Evolutionary conservation across 2,113 vertebrate genomes (phyloP), one percentile per base, ranked within the genome.

Genomic region (Dromaius novaehollandiae): DNA sequence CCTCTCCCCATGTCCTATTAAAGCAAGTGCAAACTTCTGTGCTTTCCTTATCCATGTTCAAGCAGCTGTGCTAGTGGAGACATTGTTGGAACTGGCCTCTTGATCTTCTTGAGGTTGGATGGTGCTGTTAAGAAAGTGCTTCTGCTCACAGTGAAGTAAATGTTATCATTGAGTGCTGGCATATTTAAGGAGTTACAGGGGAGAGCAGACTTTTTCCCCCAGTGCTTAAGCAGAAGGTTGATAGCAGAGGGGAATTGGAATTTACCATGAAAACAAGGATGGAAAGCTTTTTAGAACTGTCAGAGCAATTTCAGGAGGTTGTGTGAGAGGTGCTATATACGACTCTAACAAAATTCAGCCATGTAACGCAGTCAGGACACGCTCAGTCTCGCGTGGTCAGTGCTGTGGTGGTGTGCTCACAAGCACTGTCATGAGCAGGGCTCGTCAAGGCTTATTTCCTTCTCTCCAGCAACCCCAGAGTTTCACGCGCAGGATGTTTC

Each of bases 381-480:
- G 44, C 34, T 13, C 20, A 4, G 19, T 28, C 0, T 0, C 34
- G 15, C 36, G 0, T 79, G 13, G 60, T 75, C 19, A 38, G 32
- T 50, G 53, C n/a, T 66, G 50, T 73, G 58, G 9, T 66, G 55
- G 4, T 66, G 17, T 42, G 5, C 2, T 9, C 8, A 0, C 63
- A 82, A 81, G 3, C 80, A 13, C 24, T 74, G 24, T 66, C 26
- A 10, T 0, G 8, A 68, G 22, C 73, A 48, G 24, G 13, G 14
- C 20, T 88, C 38, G 26, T 80, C 17, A 81, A 36, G 61, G 20
- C 19, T 88, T 78, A 4, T 81, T 82, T 20, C 66, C 34, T 81
- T 58, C 74, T 86, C n/a, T 71, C 50, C 58, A 98, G 98, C 96
- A 75, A 97, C 97, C 24, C 95, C 97, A 0, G 98, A 99, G 94